A percentile compares a stretch with the other conserved stretches of the same genome.
These are phyloP conservation scores for Campoletis raptor DNA, from an alignment of 2,888 invertebrate genomes.

Conservation along the genomic window DNA sequence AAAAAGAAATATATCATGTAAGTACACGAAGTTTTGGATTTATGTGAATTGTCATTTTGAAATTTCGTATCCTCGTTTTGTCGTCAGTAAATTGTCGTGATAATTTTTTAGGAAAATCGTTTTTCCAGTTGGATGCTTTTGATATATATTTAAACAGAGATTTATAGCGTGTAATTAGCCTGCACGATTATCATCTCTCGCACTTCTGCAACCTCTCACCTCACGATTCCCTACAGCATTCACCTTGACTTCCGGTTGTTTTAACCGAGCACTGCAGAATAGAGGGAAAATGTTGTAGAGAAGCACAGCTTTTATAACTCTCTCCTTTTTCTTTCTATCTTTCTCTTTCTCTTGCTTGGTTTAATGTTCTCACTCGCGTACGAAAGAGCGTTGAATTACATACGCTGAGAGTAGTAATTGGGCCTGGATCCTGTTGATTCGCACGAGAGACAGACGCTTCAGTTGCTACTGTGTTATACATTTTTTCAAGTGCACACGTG, in stretches of 20 bases:
- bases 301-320: slow-evolving; percentile 4
- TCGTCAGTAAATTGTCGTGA: background rate
- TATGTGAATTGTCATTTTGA: background rate
- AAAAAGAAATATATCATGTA: background rate
- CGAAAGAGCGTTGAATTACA: slow-evolving; percentile 15
- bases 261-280: slow-evolving; percentile 10
- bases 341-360: slow-evolving; percentile 12
- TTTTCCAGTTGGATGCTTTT: background rate
- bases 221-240: slow-evolving; percentile 26
- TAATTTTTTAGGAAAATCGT: background rate
- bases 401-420: slow-evolving; percentile 1
- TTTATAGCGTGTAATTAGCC: slow-evolving; percentile 23
- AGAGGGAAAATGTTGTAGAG: slow-evolving; percentile 16
- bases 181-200: slow-evolving; percentile 53
- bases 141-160: background rate
- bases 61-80: background rate
- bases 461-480: background rate
- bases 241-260: slow-evolving; percentile 45
- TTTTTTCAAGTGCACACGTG: background rate
- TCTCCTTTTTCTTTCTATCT: slow-evolving; percentile 33
- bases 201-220: slow-evolving; percentile 45
- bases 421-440: slow-evolving; percentile 22
- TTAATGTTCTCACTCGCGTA: slow-evolving; percentile 15
- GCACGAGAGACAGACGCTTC: slow-evolving; percentile 8
- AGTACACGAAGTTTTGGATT: background rate